These are phyloP conservation scores for Acanthosoma haemorrhoidale DNA, from an alignment of 2,888 invertebrate genomes.

Conservation along the genomic window DNA sequence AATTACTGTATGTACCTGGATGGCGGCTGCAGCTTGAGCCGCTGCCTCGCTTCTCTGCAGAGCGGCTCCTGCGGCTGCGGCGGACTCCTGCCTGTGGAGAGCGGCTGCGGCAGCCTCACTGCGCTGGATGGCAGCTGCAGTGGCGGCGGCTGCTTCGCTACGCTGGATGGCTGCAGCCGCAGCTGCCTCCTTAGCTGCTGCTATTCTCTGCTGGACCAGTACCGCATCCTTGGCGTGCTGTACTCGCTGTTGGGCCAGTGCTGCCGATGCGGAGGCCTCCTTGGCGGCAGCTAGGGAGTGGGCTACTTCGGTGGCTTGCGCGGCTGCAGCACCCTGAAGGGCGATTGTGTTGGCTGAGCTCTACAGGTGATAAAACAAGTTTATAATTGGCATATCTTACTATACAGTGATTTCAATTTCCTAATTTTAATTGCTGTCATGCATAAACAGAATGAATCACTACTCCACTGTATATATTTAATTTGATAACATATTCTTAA, in stretches of 20 bases:
- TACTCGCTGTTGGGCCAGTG: constrained; percentile 66
- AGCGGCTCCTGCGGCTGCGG: constrained; percentile 40
- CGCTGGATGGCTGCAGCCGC: constrained; percentile 61
- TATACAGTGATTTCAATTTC: no score
- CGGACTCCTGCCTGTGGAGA: constrained; percentile 44
- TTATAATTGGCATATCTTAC: no score
- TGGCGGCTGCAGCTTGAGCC: constrained; percentile 60
- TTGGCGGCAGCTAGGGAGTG: constrained; percentile 68
- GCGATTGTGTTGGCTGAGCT: constrained; percentile 36
- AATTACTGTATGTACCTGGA: constrained; percentile 45
- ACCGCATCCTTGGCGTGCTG: constrained; percentile 67
- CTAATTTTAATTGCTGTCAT: no score
- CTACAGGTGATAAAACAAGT: no score
- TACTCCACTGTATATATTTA: no score
- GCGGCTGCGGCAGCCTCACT: constrained; percentile 56
- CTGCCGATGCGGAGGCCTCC: constrained; percentile 64
- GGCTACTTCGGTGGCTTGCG: constrained; percentile 60
- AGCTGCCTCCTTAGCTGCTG: constrained; percentile 56
- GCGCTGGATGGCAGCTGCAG: constrained; percentile 60
- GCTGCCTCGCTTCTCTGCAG: constrained; percentile 60
- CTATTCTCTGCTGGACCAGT: constrained; percentile 63
- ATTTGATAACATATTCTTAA: no score
- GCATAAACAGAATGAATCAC: no score
- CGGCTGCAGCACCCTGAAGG: constrained; percentile 41
- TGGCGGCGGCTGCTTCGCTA: constrained; percentile 64